Evolutionary conservation across 2,888 invertebrate species (phyloP).

Genomic region (Macropis europaea): DNA sequence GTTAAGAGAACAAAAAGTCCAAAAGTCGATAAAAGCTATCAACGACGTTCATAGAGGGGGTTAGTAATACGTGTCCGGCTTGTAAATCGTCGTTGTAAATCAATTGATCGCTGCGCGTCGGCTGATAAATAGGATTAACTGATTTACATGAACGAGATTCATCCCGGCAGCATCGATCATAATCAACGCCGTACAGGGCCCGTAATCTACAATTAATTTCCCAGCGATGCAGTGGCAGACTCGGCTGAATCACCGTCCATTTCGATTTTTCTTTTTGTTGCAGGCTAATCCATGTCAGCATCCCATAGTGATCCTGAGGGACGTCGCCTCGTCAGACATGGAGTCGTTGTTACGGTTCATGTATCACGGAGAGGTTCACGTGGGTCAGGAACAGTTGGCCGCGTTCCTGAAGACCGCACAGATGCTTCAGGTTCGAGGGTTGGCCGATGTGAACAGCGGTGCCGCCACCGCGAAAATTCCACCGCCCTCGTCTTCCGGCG

Average conservation of each 20-base stretch:
- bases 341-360: slow-evolving; percentile 93
- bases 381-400: slow-evolving; percentile 92
- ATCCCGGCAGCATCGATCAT: slow-evolving; percentile 52
- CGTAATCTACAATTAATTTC: slow-evolving; percentile 15
- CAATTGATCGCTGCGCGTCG: slow-evolving; percentile 38
- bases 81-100: slow-evolving; percentile 62
- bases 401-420: slow-evolving; percentile 94
- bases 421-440: slow-evolving; percentile 91
- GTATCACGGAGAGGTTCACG: slow-evolving; percentile 95
- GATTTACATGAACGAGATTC: slow-evolving; percentile 53
- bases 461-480: slow-evolving; percentile 75
- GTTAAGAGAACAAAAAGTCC: not conserved
- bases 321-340: slow-evolving; percentile 92
- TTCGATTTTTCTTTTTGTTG: not conserved
- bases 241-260: not conserved
- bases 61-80: slow-evolving; percentile 56
- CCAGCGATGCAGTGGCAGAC: not conserved
- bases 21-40: slow-evolving; percentile 44
- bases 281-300: slow-evolving; percentile 93
- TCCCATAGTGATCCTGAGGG: slow-evolving; percentile 92
- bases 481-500: slow-evolving; percentile 68
- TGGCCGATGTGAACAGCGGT: slow-evolving; percentile 88
- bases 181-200: slow-evolving; percentile 38
- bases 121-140: slow-evolving; percentile 54
- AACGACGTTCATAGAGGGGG: slow-evolving; percentile 58